Evolutionary conservation across 2,888 invertebrate species (phyloP).

Genomic region (Morpho deidamia): DNA sequence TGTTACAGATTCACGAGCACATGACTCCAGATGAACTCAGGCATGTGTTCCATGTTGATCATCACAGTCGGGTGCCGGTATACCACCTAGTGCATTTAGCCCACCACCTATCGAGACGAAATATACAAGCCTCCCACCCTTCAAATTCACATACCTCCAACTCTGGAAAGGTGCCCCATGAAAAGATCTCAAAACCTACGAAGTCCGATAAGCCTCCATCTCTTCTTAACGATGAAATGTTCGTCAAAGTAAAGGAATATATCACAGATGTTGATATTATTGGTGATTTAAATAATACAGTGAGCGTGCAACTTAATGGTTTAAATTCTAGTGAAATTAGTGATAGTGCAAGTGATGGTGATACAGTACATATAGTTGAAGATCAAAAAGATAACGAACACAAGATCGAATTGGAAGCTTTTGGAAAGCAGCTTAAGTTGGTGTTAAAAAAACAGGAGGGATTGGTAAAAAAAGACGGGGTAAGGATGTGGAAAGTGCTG

Average conservation of each 20-base stretch:
- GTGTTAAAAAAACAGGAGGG: slow-evolving; percentile 86
- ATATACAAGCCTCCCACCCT: slow-evolving; percentile 51
- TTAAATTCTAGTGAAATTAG: slow-evolving; percentile 59
- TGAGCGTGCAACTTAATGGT: slow-evolving; percentile 60
- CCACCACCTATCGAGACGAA: slow-evolving; percentile 76
- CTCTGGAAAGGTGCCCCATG: slow-evolving; percentile 55
- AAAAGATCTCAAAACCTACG: slow-evolving; percentile 49
- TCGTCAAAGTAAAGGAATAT: slow-evolving; percentile 49
- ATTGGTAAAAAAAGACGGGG: slow-evolving; percentile 85
- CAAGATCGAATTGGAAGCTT: slow-evolving; percentile 86
- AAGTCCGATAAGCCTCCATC: slow-evolving; percentile 54
- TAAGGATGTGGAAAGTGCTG: slow-evolving; percentile 90
- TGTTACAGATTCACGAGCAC: slow-evolving; percentile 90
- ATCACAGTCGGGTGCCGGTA: slow-evolving; percentile 87
- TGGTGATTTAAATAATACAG: slow-evolving; percentile 63
- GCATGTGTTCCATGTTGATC: slow-evolving; percentile 90
- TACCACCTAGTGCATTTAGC: slow-evolving; percentile 90
- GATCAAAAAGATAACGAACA: slow-evolving; percentile 75
- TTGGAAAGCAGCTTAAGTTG: slow-evolving; percentile 86
- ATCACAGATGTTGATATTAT: slow-evolving; percentile 66
- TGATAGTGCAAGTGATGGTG: slow-evolving; percentile 40
- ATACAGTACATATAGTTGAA: slow-evolving; percentile 48
- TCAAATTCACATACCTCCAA: slow-evolving; percentile 40
- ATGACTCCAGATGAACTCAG: slow-evolving; percentile 91
- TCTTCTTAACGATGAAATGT: slow-evolving; percentile 66